Conservation (phyloP, 2,113 vertebrate genomes). For the Platycercus adscitus region DNA sequence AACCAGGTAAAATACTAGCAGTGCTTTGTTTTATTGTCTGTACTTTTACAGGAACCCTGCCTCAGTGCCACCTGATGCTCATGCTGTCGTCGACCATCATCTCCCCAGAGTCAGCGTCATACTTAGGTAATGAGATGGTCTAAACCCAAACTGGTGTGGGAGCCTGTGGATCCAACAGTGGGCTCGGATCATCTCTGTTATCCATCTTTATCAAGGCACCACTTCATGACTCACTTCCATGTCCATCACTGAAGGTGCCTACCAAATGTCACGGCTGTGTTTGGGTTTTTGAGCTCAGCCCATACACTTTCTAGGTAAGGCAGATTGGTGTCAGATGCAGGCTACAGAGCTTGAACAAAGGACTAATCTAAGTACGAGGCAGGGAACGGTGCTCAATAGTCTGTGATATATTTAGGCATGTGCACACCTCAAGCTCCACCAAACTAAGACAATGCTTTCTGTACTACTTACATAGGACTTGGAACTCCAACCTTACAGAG, state of each 20-base stretch:
- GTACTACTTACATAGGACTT: rapidly evolving
- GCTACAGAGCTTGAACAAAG: not conserved
- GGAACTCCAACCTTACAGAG: rapidly evolving
- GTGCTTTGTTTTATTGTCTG: not conserved
- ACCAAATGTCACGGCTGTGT: not conserved
- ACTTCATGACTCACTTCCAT: not conserved
- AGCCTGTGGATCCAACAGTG: not conserved
- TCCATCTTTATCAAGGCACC: not conserved
- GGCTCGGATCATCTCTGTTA: not conserved
- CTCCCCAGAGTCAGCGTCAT: not conserved
- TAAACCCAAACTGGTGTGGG: not conserved
- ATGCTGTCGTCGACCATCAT: not conserved
- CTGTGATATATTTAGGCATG: rapidly evolving
- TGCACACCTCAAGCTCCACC: not conserved
- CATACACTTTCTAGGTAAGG: rapidly evolving
- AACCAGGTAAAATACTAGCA: not conserved
- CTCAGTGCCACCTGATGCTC: not conserved
- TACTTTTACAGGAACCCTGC: not conserved
- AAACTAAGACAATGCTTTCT: rapidly evolving
- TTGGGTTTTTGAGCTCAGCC: rapidly evolving
- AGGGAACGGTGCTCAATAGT: not conserved
- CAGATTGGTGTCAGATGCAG: not conserved
- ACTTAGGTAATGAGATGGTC: not conserved
- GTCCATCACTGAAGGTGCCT: not conserved
- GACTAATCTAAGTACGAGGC: rapidly evolving